Evolutionary conservation across 2,888 invertebrate genomes (phyloP), one percentile per base, ranked within the genome.

Genomic region (Nephrotoma guestfalica): DNA sequence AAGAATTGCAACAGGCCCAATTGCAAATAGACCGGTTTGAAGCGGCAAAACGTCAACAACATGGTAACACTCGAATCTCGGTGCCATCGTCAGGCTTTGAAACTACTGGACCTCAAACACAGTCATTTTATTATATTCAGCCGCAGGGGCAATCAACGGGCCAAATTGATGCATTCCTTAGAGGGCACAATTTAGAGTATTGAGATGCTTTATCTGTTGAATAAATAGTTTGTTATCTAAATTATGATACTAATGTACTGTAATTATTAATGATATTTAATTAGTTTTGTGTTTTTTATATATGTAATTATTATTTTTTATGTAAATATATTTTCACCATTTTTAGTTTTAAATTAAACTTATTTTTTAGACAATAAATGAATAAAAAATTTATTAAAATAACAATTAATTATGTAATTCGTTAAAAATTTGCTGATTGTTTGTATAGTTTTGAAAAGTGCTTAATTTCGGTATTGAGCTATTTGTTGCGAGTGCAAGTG

Each of bases 81-180:
- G 85, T 86, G 41, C 86, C 86, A 57, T 90, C 91, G 85, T 88
- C 90, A 86, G 86, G 41, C 2, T 85, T 90, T 83, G 87, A 85
- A n/a, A 89, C 87, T 88, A 89, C 88, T 57, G 89, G 90, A 2
- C 90, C 41, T 1, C 88, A 88, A 86, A 87, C 90, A 88, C 90
- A 92, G 88, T 90, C 92, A 57, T 93, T 93, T 91, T 94, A 94
- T 90, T 94, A 93, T 90, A 92, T 94, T 45, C 93, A 94, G 45
- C 94, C 93, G 0, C 91, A 88, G 87, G 92, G 90, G 0, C 96
- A 96, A 90, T 96, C 95, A 83, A 92, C 93, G 57, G 95, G 96
- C 6, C 96, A 96, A 90, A 96, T 96, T 89, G 96, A 96, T 90
- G 95, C 96, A 87, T 96, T 96, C 92, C 93, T 96, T 88, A 93